Percentiles rank a stretch among this genome's conserved stretches.
Evolutionary conservation across 2,113 vertebrate genomes (phyloP).

Genomic region (Myiozetetes cayanensis): DNA sequence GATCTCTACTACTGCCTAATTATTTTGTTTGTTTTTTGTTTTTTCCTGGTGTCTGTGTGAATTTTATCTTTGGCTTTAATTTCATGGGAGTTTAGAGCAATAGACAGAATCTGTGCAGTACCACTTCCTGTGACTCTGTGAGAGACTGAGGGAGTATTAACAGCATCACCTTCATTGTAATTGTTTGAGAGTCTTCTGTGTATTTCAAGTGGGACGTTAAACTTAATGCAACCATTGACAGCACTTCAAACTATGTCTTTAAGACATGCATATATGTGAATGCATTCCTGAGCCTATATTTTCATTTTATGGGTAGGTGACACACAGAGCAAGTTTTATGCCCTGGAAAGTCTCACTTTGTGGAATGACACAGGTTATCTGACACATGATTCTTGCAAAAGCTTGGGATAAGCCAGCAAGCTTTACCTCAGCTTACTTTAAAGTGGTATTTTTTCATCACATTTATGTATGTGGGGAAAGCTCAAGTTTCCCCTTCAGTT

Average conservation of each 20-base stretch:
- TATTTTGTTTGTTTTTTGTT: neutral
- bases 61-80: neutral
- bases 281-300: neutral
- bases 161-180: neutral
- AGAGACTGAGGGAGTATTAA: neutral
- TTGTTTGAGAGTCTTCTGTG: neutral
- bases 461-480: accelerated
- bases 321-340: neutral
- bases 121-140: neutral
- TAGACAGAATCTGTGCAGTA: neutral
- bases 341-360: neutral
- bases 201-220: neutral
- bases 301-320: neutral
- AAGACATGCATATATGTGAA: neutral
- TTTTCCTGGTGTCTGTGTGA: neutral
- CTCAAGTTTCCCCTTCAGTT: neutral
- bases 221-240: neutral
- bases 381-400: neutral
- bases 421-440: neutral
- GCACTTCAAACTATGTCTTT: neutral
- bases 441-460: neutral
- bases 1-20: neutral
- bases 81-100: neutral
- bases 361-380: neutral
- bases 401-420: neutral